Evolutionary conservation across 2,113 vertebrate species (phyloP).

Genomic region (Microtus oregoni): DNA sequence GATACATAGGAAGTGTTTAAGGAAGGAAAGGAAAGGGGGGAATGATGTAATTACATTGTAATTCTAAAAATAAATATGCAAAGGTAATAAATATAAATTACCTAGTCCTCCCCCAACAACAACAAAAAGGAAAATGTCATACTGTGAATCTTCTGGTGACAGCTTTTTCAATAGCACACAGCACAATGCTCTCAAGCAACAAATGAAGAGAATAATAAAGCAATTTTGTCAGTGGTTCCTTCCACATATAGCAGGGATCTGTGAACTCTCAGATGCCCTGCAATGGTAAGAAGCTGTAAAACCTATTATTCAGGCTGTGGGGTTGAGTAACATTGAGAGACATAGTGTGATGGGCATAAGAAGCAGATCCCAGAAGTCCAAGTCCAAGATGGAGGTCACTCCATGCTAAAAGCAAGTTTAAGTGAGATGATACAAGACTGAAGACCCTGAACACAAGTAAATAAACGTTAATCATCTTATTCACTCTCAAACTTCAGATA

Average conservation of each 20-base stretch:
- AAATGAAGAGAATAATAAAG: background rate
- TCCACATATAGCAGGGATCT: background rate
- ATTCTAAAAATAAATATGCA: background rate
- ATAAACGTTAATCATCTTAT: background rate
- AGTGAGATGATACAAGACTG: background rate
- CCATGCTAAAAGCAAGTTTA: background rate
- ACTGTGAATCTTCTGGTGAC: background rate
- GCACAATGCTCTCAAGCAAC: background rate
- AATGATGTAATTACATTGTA: background rate
- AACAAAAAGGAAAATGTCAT: background rate
- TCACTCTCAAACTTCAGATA: background rate
- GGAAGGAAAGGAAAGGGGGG: background rate
- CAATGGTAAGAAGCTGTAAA: background rate
- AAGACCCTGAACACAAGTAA: constrained; percentile 11
- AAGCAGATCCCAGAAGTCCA: background rate
- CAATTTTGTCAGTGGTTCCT: background rate
- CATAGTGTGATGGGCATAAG: background rate
- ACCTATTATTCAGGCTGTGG: background rate
- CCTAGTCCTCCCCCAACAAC: background rate
- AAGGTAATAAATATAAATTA: background rate
- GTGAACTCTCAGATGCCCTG: background rate
- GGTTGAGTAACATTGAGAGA: background rate
- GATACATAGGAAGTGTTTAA: background rate
- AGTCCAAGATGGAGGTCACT: background rate
- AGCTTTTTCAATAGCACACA: background rate